Conservation (phyloP, 2,797 vertebrate species). For the Erpetoichthys calabaricus region DNA sequence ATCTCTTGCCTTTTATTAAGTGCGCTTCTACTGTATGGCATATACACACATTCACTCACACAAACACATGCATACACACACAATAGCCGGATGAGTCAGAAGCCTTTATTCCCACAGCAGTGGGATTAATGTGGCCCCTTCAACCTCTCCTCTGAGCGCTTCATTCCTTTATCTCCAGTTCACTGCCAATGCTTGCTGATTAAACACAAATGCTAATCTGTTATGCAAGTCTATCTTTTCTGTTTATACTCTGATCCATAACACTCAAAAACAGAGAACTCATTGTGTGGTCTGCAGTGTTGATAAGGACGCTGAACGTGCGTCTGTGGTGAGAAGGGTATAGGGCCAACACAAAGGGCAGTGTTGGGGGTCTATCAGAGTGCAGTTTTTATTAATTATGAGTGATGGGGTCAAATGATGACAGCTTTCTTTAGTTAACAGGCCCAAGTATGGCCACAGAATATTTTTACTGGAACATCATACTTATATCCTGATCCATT, state of each 20-base stretch:
- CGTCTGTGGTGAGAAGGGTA: too few relatives aligned
- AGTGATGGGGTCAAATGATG: too few relatives aligned
- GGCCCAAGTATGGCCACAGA: too few relatives aligned
- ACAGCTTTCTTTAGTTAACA: too few relatives aligned
- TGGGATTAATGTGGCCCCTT: conserved; percentile 5
- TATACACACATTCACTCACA: background rate
- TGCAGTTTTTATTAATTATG: too few relatives aligned
- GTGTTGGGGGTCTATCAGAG: too few relatives aligned
- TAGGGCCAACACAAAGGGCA: too few relatives aligned
- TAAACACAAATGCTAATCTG: conserved; percentile 11
- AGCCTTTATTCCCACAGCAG: background rate
- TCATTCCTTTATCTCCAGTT: conserved; percentile 10
- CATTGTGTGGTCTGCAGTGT: background rate
- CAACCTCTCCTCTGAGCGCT: conserved; percentile 2
- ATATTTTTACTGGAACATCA: too few relatives aligned
- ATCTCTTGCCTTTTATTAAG: too few relatives aligned
- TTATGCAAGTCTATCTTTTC: background rate
- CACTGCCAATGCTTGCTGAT: conserved; percentile 4
- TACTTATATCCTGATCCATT: too few relatives aligned
- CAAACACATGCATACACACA: background rate
- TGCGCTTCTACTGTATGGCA: too few relatives aligned
- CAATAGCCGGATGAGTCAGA: background rate
- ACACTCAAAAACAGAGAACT: background rate
- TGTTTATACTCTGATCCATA: conserved; percentile 1
- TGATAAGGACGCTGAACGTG: background rate